Base-by-base conservation (phyloP, 2,797 vertebrate species). In the Clarias fuscus region DNA sequence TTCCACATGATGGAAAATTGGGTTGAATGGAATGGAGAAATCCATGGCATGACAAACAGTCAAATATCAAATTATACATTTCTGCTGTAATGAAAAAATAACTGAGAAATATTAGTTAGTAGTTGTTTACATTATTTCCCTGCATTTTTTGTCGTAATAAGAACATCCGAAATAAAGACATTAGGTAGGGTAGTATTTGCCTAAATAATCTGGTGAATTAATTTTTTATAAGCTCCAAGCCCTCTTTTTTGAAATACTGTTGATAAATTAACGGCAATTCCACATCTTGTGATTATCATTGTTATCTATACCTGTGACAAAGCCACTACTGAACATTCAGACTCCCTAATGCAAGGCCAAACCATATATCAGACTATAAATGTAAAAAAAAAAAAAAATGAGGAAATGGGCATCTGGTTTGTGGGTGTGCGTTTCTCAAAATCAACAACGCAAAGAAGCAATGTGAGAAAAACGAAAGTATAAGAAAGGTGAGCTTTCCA, bases 401-500 rank as follows among this genome's bases (percentile, higher is more conserved):
- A 10, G 33, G 61, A 64, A 79, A 43, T 43, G 24, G 37, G 61
- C 0, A 24, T 18, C 14, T 43, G 22, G 61, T 43, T 24, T 43
- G 33, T 1, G 11, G 43, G n/a, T 20, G 0, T 70, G 15, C 20
- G 2, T 58, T 85, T 85, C 84, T 61, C n/a, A 14, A 22, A 82
- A 85, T 4, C n/a, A 8, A n/a, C n/a, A 82, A 64, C 27, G 58
- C n/a, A 82, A 82, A 33, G 37, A 24, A 53, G 17, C 7, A 13
- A 22, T 27, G 37, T 20, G 27, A 65, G 37, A 80, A 75, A 79
- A 79, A 27, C 1, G n/a, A 80, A 81, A 86, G 40, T 18, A 59
- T 7, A 20, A 73, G 40, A 37, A 24, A 43, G 11, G 27, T 3
- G 4, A n/a, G n/a, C 13, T 27, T 37, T 24, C 30, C 61, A 81